These are phyloP conservation scores for Neoniphon sammara DNA, from an alignment of 2,797 vertebrate species.

Conservation along the genomic window DNA sequence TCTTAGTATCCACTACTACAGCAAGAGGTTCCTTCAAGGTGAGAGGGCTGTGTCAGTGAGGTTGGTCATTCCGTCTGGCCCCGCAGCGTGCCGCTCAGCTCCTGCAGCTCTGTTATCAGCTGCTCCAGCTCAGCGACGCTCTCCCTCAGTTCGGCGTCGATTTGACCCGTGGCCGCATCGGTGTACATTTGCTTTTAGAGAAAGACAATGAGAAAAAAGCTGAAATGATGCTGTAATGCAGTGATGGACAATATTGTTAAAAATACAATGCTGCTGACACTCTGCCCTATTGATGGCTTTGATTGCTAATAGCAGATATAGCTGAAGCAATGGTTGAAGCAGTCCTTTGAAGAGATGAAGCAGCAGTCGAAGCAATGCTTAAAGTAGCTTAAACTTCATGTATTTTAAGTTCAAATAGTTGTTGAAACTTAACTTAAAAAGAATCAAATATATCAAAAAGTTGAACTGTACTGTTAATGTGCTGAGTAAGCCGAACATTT, in stretches of 20 bases:
- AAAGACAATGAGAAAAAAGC: neutral
- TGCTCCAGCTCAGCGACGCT: slow-evolving; percentile 83
- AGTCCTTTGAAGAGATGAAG: too few species aligned
- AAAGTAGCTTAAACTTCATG: too few species aligned
- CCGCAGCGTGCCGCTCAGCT: slow-evolving; percentile 84
- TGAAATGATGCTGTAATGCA: neutral
- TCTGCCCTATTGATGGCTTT: neutral
- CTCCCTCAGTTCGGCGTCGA: slow-evolving; percentile 83
- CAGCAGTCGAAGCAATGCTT: too few species aligned
- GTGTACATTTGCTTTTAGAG: slow-evolving; percentile 88
- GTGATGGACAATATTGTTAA: neutral
- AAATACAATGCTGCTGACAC: neutral
- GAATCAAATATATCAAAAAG: too few species aligned
- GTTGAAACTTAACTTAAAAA: too few species aligned
- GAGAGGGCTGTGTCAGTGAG: neutral
- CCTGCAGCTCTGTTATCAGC: slow-evolving; percentile 86
- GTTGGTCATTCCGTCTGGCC: slow-evolving; percentile 74
- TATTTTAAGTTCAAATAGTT: too few species aligned
- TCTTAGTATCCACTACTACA: neutral
- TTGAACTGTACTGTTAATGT: too few species aligned
- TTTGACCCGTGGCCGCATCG: slow-evolving; percentile 83
- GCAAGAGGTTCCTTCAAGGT: neutral
- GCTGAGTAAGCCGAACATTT: too few species aligned
- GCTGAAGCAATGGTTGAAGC: too few species aligned
- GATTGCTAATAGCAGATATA: too few species aligned